A percentile compares a stretch with the other conserved stretches of the same genome.
Evolutionary conservation across 2,888 invertebrate species (phyloP).

Genomic region (Drosophila peninsularis): DNA sequence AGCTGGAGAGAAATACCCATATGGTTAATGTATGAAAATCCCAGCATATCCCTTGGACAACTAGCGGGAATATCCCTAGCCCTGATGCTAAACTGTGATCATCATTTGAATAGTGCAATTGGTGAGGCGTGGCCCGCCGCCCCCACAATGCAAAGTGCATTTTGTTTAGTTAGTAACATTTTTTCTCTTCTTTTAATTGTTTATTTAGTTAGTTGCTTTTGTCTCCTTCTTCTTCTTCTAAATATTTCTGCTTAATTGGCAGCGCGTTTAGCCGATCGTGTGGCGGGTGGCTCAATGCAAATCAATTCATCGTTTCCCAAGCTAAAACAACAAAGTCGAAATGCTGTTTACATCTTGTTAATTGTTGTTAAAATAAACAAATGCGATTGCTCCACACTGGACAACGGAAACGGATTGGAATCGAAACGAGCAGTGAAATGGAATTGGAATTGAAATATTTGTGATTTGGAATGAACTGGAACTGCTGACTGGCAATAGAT

Average conservation of each 20-base stretch:
- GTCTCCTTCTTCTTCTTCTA: background rate
- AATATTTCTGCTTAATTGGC: slow-evolving; percentile 44
- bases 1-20: slow-evolving; percentile 39
- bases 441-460: background rate
- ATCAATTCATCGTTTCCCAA: slow-evolving; percentile 52
- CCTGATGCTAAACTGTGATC: background rate
- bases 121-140: slow-evolving; percentile 20
- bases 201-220: slow-evolving; percentile 1
- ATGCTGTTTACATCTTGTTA: slow-evolving; percentile 47
- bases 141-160: slow-evolving; percentile 27
- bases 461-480: background rate
- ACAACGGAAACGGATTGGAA: slow-evolving; percentile 4
- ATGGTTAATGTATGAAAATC: background rate
- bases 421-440: background rate
- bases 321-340: slow-evolving; percentile 1
- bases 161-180: slow-evolving; percentile 29
- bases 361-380: slow-evolving; percentile 55
- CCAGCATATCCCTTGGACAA: slow-evolving; percentile 2
- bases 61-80: slow-evolving; percentile 1
- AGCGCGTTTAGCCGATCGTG: slow-evolving; percentile 50
- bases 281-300: slow-evolving; percentile 48
- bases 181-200: background rate
- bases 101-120: background rate
- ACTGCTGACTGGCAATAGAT: background rate
- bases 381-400: slow-evolving; percentile 38